Base-by-base conservation (phyloP, 2,888 invertebrate genomes). In the Sesia bembeciformis region DNA sequence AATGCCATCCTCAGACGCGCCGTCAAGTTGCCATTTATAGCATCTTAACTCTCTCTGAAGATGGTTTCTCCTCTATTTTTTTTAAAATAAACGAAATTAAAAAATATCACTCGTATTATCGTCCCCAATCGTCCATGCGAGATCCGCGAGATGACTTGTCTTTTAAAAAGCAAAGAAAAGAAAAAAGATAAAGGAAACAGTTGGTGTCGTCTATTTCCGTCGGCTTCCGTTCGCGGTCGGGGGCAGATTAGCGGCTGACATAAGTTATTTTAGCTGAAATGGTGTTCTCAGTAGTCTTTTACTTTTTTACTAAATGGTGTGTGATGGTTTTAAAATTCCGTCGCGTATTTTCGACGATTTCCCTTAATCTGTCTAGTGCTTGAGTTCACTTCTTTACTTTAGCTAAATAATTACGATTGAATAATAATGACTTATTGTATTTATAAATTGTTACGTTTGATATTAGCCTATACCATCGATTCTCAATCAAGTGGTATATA, bases 121-220 rank as follows among this genome's bases (percentile, higher is more conserved):
- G 23, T 46, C 7, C 46, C 23, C 46, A 46, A 23, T 46, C 8
- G 46, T 8, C 8, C 46, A 46, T 46, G 8, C 46, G 46, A 46
- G 46, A 46, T 23, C 23, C 46, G 46, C 46, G 23, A 46, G 46
- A 46, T 46, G 46, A 46, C 8, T 46, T 46, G 23, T 46, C 46
- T 46, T 46, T 23, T 8, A 46, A 46, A 23, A 46, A 23, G n/a
- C n/a, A 46, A 46, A 46, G 23, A 46, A 50, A 50, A 39, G 39
- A 50, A 50, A 7, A 64, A 63, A 61, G 62, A 62, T 62, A 67
- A 68, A 67, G 69, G 68, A 67, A 70, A 62, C 61, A 53, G 41
- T 53, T 55, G 61, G 67, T 62, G 70, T 66, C 70, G 69, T 71
- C 62, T 81, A 81, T 82, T 81, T 78, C 65, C 64, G 76, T 69